These are phyloP conservation scores for Pelodytes ibericus DNA, from an alignment of 2,797 vertebrate species.

Conservation along the genomic window DNA sequence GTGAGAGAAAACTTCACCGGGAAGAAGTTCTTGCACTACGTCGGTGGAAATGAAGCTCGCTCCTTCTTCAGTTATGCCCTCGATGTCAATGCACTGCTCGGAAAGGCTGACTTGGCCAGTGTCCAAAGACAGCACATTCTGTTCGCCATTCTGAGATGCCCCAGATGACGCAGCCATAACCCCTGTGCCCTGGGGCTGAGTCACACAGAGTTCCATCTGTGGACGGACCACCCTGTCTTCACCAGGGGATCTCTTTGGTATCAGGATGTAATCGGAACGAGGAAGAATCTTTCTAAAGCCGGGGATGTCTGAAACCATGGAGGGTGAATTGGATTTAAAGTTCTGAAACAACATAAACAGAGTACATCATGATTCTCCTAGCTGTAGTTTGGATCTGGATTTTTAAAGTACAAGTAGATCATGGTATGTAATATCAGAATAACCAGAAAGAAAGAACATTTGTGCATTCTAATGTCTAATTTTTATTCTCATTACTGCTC, in stretches of 20 bases:
- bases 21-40: constrained; percentile 65
- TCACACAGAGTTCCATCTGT: constrained; percentile 74
- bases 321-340: constrained; percentile 66
- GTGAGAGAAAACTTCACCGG: constrained; percentile 71
- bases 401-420: too few species aligned
- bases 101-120: constrained; percentile 73
- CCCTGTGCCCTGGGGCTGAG: constrained; percentile 63
- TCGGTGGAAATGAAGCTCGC: constrained; percentile 65
- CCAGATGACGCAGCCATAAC: constrained; percentile 56
- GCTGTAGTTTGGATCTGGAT: too few species aligned
- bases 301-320: constrained; percentile 82
- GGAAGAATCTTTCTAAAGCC: constrained; percentile 97
- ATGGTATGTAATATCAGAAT: too few species aligned
- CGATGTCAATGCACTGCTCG: constrained; percentile 77
- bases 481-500: too few species aligned
- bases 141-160: constrained; percentile 67
- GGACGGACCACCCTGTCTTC: constrained; percentile 71
- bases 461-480: too few species aligned
- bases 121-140: constrained; percentile 61
- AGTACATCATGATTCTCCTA: too few species aligned
- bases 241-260: constrained; percentile 79
- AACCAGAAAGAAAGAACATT: too few species aligned
- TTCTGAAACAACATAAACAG: too few species aligned
- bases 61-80: constrained; percentile 73
- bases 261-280: constrained; percentile 86